phyloP scores from a whole-genome alignment of 2,888 invertebrate genomes.

The Eurytoma californica region DNA sequence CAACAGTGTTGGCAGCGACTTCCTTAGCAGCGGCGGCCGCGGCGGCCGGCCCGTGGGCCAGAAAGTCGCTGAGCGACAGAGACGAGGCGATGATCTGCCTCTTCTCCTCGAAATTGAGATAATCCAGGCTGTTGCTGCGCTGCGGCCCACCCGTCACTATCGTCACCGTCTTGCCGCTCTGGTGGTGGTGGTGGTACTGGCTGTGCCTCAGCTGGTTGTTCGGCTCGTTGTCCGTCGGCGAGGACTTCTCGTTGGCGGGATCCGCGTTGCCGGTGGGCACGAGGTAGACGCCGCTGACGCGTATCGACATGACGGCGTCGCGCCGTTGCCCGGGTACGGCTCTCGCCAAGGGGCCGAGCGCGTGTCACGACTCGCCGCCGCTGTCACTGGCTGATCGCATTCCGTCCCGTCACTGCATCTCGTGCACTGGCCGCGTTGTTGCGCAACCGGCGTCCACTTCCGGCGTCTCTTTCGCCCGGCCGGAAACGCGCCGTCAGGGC shows the following conservation, averaged over 20 bases:
- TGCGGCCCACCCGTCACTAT: conserved; percentile 80
- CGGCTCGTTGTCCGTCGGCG: not conserved
- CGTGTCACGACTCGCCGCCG: conserved; percentile 8
- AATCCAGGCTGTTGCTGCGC: conserved; percentile 90
- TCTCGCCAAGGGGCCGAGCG: not conserved
- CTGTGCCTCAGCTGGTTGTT: conserved; percentile 50
- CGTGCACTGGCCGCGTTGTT: not conserved
- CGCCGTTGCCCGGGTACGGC: not conserved
- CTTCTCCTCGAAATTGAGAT: conserved; percentile 94
- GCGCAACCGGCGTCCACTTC: not conserved
- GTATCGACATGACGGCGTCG: conserved; percentile 63
- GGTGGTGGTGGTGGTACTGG: conserved; percentile 64
- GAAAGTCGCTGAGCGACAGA: conserved; percentile 89
- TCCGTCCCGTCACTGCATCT: conserved; percentile 4
- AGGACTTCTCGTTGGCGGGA: conserved; percentile 35
- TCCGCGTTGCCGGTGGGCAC: conserved; percentile 64
- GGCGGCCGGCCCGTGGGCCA: conserved; percentile 82
- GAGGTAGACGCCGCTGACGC: conserved; percentile 73
- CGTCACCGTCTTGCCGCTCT: conserved; percentile 79
- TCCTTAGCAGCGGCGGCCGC: conserved; percentile 77
- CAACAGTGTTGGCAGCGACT: conserved; percentile 75
- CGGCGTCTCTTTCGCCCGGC: no score
- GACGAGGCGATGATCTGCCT: conserved; percentile 92
- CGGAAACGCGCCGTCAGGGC: no score
- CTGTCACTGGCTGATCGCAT: conserved; percentile 9